Conservation (phyloP, 2,888 invertebrate species). For the Melikaiella ostensackeni region DNA sequence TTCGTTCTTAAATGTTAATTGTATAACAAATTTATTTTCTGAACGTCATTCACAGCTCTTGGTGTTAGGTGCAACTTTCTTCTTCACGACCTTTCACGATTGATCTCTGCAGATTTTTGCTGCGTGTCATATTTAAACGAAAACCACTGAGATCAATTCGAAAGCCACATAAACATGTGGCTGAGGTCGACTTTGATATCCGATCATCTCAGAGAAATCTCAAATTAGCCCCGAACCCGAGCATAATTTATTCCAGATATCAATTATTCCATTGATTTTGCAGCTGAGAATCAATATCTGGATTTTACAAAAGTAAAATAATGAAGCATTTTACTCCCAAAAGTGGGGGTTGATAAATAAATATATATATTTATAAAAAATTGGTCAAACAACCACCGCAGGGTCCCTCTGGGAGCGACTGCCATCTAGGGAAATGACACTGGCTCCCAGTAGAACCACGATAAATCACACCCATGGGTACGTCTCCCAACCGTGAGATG, state of each 20-base stretch:
- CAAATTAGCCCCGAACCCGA: background rate
- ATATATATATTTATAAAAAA: too few species aligned
- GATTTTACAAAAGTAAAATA: too few species aligned
- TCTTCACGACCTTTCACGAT: constrained; percentile 58
- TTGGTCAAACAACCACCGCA: too few species aligned
- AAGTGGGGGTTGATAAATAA: too few species aligned
- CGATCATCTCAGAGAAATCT: background rate
- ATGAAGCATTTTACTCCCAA: too few species aligned
- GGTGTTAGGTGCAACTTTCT: constrained; percentile 33
- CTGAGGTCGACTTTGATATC: background rate
- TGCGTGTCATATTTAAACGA: background rate
- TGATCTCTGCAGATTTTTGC: constrained; percentile 28
- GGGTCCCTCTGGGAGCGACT: too few species aligned
- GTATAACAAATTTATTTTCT: constrained; percentile 1
- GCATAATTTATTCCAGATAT: background rate
- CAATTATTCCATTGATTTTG: background rate
- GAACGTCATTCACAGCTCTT: background rate
- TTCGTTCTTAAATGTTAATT: background rate
- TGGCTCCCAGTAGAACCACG: too few species aligned
- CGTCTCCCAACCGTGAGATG: too few species aligned
- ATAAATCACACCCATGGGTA: too few species aligned
- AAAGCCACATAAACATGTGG: background rate
- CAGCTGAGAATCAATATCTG: too few species aligned
- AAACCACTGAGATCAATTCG: background rate
- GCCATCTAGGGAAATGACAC: too few species aligned